A percentile compares a stretch with the other conserved stretches of the same genome.
Evolutionary conservation across 2,797 vertebrate genomes (phyloP).

Genomic region (Hemibagrus guttatus): DNA sequence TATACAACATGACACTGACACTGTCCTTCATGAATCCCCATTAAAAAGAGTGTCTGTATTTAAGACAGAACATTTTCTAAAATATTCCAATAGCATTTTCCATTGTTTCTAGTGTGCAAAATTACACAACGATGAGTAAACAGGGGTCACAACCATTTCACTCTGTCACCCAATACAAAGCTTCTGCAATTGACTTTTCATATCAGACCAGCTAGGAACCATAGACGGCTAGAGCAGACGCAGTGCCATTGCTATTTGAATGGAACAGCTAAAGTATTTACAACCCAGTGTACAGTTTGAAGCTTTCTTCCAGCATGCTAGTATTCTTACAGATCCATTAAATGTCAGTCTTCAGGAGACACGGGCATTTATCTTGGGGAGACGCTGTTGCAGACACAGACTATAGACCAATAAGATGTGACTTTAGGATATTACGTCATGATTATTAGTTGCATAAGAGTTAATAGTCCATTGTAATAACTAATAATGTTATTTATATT

Average conservation of each 20-base stretch:
- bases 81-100: background rate
- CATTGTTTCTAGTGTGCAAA: background rate
- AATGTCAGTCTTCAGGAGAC: background rate
- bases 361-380: background rate
- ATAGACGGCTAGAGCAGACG: too few relatives aligned
- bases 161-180: background rate
- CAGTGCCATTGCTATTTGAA: background rate
- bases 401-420: background rate
- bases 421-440: background rate
- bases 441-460: background rate
- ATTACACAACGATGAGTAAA: background rate
- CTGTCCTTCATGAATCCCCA: background rate
- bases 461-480: background rate
- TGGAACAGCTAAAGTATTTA: slow-evolving; percentile 12
- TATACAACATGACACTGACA: background rate
- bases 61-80: background rate
- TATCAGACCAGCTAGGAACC: background rate
- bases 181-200: background rate
- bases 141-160: background rate
- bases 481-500: background rate
- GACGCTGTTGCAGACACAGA: background rate
- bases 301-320: background rate
- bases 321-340: background rate
- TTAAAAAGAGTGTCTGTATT: background rate
- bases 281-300: background rate